A percentile compares a stretch with the other conserved stretches of the same genome.
Evolutionary conservation across 1,140 invertebrate species (phyloP).

Genomic region (Eumaeus atala): DNA sequence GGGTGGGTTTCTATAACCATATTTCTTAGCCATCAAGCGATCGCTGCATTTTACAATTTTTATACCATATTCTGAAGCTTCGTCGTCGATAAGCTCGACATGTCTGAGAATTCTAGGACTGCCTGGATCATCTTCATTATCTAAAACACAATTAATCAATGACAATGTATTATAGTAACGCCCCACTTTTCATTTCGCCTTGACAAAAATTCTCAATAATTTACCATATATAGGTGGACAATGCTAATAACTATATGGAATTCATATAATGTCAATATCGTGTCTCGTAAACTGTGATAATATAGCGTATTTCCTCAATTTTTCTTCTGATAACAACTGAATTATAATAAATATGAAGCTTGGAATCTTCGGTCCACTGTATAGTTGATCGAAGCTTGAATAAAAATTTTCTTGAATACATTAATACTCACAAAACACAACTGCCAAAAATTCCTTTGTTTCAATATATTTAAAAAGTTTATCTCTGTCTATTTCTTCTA

Average conservation of each 20-base stretch:
- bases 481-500: constrained; percentile 92
- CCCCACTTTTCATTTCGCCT: no score
- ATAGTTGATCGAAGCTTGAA: no score
- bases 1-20: constrained; percentile 90
- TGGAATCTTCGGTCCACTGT: no score
- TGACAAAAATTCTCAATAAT: no score
- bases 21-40: constrained; percentile 94
- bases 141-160: constrained; percentile 63
- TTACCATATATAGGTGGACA: no score
- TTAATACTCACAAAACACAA: constrained; percentile 90
- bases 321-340: no score
- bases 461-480: constrained; percentile 90
- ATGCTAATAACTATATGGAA: no score
- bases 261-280: no score
- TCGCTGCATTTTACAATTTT: constrained; percentile 93
- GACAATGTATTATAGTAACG: no score
- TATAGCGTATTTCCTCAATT: no score
- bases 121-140: constrained; percentile 87
- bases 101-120: constrained; percentile 86
- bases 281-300: no score
- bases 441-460: constrained; percentile 93
- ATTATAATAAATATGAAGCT: no score
- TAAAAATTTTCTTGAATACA: constrained; percentile 14
- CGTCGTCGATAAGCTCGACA: constrained; percentile 93
- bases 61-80: constrained; percentile 93